A percentile compares a stretch with the other conserved stretches of the same genome.
Conservation (phyloP, 2,113 vertebrate species). For the Megaleporinus macrocephalus region DNA sequence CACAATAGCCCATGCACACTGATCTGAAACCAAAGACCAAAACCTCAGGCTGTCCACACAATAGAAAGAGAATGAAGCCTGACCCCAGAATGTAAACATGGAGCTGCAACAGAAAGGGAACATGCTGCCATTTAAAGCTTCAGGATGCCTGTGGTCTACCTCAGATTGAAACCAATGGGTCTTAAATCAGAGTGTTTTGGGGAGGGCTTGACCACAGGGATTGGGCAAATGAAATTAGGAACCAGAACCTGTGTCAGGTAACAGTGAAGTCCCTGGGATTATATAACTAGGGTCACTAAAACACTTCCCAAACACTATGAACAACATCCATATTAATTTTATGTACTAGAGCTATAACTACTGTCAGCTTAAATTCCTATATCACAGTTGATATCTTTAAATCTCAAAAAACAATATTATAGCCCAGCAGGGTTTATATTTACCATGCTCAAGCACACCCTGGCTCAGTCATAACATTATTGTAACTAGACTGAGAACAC, state of each 20-base stretch:
- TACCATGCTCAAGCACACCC: neutral
- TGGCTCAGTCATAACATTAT: neutral
- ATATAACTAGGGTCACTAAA: neutral
- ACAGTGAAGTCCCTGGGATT: neutral
- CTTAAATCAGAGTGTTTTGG: slow-evolving; percentile 17
- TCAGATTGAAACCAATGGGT: slow-evolving; percentile 39
- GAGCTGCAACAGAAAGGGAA: slow-evolving; percentile 30
- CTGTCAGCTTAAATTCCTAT: neutral
- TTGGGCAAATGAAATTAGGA: slow-evolving; percentile 27
- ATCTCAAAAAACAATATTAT: neutral
- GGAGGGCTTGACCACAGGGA: slow-evolving; percentile 36
- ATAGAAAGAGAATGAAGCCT: slow-evolving; percentile 55
- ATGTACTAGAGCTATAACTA: neutral
- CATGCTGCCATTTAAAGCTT: slow-evolving; percentile 37
- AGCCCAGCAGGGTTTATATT: neutral
- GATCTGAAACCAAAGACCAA: slow-evolving; percentile 40
- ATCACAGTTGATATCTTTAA: neutral
- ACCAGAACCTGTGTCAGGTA: slow-evolving; percentile 11
- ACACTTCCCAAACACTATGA: neutral
- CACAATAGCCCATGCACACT: neutral
- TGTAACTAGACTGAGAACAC: neutral
- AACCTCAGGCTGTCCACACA: slow-evolving; percentile 58
- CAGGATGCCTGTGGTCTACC: slow-evolving; percentile 55
- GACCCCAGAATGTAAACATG: slow-evolving; percentile 61
- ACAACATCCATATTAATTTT: too few relatives aligned